Percentiles rank a stretch among this genome's conserved stretches.
Conservation (phyloP, 1,140 invertebrate genomes). For the Drosophila fuyamai region DNA sequence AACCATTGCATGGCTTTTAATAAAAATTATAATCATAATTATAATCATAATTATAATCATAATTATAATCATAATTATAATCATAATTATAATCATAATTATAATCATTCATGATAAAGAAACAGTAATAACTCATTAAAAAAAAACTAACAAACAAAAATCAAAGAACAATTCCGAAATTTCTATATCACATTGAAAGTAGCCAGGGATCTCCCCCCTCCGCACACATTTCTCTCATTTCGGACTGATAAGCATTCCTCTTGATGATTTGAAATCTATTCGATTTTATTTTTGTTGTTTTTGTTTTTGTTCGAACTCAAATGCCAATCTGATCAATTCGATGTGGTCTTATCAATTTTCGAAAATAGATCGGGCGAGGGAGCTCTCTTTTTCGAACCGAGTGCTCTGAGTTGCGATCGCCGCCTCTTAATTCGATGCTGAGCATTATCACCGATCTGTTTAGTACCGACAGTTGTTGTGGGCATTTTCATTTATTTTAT, state of each 20-base stretch:
- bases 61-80: too few species aligned
- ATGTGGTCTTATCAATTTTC: constrained; percentile 65
- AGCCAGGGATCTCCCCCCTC: neutral
- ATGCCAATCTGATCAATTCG: constrained; percentile 40
- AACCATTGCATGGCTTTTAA: too few species aligned
- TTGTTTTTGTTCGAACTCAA: constrained; percentile 30
- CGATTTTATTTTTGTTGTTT: constrained; percentile 1
- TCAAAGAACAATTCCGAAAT: neutral
- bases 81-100: too few species aligned
- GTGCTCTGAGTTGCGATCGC: constrained; percentile 9
- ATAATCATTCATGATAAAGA: neutral
- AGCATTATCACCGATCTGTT: constrained; percentile 44
- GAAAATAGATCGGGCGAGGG: constrained; percentile 61
- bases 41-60: too few species aligned
- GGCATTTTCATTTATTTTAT: constrained; percentile 26
- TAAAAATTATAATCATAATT: too few species aligned
- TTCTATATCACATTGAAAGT: neutral
- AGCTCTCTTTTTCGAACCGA: constrained; percentile 18
- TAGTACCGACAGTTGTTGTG: constrained; percentile 13
- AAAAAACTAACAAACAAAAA: neutral
- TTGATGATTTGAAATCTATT: constrained; percentile 2
- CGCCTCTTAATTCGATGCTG: constrained; percentile 66
- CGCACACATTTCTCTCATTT: neutral
- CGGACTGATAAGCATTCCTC: constrained; percentile 8
- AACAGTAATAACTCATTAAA: neutral